Evolutionary conservation across 2,113 vertebrate species (phyloP).

Genomic region (Ochotona princeps): DNA sequence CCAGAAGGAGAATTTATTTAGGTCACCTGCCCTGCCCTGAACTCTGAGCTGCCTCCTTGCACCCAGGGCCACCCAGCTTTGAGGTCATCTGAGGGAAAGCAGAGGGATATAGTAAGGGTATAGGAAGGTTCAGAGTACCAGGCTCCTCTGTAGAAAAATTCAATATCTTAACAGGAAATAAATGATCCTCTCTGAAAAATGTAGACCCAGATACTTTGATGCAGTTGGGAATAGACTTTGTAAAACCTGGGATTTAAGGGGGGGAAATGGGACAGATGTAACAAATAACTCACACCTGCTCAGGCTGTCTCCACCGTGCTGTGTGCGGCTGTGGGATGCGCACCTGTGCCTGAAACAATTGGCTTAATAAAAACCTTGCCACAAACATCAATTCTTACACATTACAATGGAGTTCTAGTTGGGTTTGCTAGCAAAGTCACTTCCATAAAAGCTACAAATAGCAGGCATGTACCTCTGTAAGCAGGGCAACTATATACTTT

Average conservation of each 20-base stretch:
- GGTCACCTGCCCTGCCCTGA: not conserved
- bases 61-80: not conserved
- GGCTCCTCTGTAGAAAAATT: not conserved
- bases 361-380: not conserved
- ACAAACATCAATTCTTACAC: conserved; percentile 3
- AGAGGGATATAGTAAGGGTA: too few relatives aligned
- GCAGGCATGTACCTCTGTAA: conserved; percentile 41
- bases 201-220: not conserved
- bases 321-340: not conserved
- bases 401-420: not conserved
- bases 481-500: conserved; percentile 68
- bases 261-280: not conserved
- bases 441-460: conserved; percentile 69
- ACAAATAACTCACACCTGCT: not conserved
- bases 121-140: not conserved
- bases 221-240: not conserved
- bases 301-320: not conserved
- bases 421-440: conserved; percentile 35
- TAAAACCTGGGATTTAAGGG: not conserved
- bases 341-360: not conserved
- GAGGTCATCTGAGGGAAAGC: too few relatives aligned
- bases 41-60: not conserved
- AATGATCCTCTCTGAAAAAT: conserved; percentile 36
- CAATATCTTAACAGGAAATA: conserved; percentile 23
- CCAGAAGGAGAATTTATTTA: not conserved